A percentile compares a stretch with the other conserved stretches of the same genome.
Conservation (phyloP, 2,797 vertebrate species). For the Buphagus erythrorhynchus region DNA sequence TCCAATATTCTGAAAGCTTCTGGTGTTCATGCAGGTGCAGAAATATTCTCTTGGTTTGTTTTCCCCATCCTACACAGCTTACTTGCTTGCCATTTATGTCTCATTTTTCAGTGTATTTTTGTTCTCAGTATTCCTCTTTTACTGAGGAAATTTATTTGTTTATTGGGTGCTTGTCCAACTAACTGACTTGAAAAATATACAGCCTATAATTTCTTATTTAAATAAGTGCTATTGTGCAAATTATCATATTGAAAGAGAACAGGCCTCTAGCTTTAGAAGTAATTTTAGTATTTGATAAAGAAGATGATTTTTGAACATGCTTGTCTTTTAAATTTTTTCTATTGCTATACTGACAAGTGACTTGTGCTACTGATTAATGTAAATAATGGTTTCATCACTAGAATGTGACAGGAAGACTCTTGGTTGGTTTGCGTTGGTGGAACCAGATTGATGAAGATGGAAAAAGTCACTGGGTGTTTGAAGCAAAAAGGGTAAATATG, state of each 20-base stretch:
- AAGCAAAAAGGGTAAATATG: conserved; percentile 82
- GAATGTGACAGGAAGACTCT: conserved; percentile 88
- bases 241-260: background rate
- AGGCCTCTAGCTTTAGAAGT: background rate
- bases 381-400: conserved; percentile 57
- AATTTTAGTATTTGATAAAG: background rate
- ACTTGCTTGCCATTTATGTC: background rate
- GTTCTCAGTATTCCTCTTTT: background rate
- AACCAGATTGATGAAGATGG: conserved; percentile 91
- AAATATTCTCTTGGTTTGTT: background rate
- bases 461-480: conserved; percentile 89
- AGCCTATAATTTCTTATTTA: background rate
- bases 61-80: background rate
- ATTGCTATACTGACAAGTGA: background rate
- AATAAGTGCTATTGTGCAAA: background rate
- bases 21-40: background rate
- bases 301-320: background rate
- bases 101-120: background rate
- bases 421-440: conserved; percentile 91
- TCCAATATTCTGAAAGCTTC: background rate
- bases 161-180: background rate
- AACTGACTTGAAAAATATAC: background rate
- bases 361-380: background rate
- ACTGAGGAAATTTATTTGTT: background rate
- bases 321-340: background rate